Evolutionary conservation across 2,113 vertebrate species (phyloP).

Genomic region (Seriola rivoliana): DNA sequence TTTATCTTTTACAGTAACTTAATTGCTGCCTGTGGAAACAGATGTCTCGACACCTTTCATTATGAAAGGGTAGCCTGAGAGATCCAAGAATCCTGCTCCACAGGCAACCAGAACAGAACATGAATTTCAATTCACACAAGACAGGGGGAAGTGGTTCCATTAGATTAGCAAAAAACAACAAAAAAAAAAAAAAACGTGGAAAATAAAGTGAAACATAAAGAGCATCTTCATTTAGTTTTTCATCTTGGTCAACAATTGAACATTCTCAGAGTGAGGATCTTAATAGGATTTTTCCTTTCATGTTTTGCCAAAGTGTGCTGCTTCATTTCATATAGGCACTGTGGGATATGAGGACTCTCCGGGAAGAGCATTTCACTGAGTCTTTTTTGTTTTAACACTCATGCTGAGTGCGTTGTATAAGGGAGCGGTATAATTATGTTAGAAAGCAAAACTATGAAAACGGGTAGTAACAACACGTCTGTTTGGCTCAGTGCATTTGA

Average conservation of each 20-base stretch:
- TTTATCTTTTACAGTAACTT: conserved; percentile 76
- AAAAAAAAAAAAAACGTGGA: neutral
- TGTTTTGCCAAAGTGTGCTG: conserved; percentile 21
- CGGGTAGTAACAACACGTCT: neutral
- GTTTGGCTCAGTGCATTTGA: neutral
- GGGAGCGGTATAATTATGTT: conserved; percentile 48
- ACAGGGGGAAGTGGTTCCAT: conserved; percentile 25
- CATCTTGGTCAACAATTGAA: conserved; percentile 54
- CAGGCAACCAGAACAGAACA: conserved; percentile 55
- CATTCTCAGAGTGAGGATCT: conserved; percentile 18
- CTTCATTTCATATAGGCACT: conserved; percentile 39
- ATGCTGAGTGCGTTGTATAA: conserved; percentile 53
- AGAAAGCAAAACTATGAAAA: conserved; percentile 29
- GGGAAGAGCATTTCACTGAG: neutral
- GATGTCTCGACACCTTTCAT: conserved; percentile 79
- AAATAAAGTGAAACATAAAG: conserved; percentile 62
- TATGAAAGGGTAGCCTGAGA: conserved; percentile 60
- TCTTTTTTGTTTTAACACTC: conserved; percentile 35
- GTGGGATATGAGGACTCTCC: conserved; percentile 29
- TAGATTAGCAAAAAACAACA: conserved; percentile 40
- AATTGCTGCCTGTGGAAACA: conserved; percentile 80
- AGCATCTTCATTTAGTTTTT: conserved; percentile 50
- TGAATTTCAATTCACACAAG: conserved; percentile 53
- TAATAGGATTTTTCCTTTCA: conserved; percentile 33
- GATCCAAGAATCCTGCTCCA: conserved; percentile 70